Conservation (phyloP, 2,113 vertebrate genomes). For the Clarias batrachus region DNA sequence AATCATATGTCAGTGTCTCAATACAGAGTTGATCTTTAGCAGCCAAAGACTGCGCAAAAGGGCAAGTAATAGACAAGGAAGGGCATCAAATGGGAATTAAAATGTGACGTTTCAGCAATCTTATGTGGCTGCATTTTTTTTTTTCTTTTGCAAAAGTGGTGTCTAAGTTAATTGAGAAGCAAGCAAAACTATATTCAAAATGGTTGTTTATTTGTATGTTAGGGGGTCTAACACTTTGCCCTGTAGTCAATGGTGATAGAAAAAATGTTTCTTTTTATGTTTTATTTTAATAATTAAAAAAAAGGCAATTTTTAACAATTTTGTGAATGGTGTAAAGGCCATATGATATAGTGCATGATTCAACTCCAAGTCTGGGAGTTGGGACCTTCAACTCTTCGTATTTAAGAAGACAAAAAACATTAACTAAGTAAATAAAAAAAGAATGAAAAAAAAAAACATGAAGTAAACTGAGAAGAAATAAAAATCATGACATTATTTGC, state of each 20-base stretch:
- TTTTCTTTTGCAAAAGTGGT: constrained; percentile 69
- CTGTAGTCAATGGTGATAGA: constrained; percentile 82
- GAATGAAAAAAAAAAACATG: constrained; percentile 60
- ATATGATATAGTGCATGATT: constrained; percentile 84
- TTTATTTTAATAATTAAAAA: constrained; percentile 79
- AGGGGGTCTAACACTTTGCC: constrained; percentile 75
- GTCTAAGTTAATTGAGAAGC: constrained; percentile 77
- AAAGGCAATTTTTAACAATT: constrained; percentile 67
- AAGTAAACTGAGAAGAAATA: constrained; percentile 72
- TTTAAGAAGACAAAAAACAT: constrained; percentile 67
- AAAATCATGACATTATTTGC: constrained; percentile 79
- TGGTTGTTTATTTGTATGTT: constrained; percentile 79
- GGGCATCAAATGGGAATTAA: constrained; percentile 61
- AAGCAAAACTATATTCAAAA: constrained; percentile 78
- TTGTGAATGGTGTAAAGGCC: constrained; percentile 77
- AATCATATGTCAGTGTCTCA: constrained; percentile 68
- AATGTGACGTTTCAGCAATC: constrained; percentile 76
- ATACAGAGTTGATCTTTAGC: constrained; percentile 75
- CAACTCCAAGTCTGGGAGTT: constrained; percentile 67
- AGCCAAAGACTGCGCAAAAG: constrained; percentile 70
- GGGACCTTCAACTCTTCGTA: constrained; percentile 71
- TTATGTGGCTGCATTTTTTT: constrained; percentile 68
- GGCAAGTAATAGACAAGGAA: constrained; percentile 39
- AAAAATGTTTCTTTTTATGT: constrained; percentile 75
- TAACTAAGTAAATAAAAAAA: constrained; percentile 42